A percentile compares a stretch with the other conserved stretches of the same genome.
These are phyloP conservation scores for Tupaia chinensis DNA, from an alignment of 2,113 vertebrate genomes.

Conservation along the genomic window DNA sequence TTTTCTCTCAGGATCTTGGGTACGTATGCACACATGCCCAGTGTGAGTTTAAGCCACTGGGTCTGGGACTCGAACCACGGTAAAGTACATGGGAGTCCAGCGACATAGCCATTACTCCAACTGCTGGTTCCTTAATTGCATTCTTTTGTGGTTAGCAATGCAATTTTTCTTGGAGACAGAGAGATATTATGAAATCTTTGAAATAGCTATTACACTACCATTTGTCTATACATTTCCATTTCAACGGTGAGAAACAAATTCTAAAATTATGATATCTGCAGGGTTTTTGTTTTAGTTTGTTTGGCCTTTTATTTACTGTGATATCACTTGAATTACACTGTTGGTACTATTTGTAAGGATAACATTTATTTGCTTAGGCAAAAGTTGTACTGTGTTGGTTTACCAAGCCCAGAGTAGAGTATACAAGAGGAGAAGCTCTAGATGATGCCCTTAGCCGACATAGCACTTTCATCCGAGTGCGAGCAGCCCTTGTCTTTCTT, in stretches of 20 bases:
- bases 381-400: not conserved
- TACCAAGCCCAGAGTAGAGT: not conserved
- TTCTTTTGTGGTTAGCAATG: conserved; percentile 26
- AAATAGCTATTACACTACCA: not conserved
- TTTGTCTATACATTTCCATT: conserved; percentile 5
- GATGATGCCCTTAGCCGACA: not conserved
- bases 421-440: not conserved
- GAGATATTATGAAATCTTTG: conserved; percentile 30
- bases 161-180: not conserved
- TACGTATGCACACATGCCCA: no score
- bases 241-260: conserved; percentile 32
- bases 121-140: not conserved
- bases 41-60: no score
- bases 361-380: not conserved
- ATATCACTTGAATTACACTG: not conserved
- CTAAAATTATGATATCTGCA: conserved; percentile 15
- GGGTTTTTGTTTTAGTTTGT: not conserved
- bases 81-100: no score
- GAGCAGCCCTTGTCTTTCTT: not conserved
- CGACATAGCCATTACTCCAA: no score
- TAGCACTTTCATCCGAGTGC: not conserved
- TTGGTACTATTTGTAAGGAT: not conserved
- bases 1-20: no score
- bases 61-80: no score
- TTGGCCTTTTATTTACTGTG: not conserved